Evolutionary conservation across 2,113 vertebrate genomes (phyloP).

Genomic region (Cyanoderma ruficeps): DNA sequence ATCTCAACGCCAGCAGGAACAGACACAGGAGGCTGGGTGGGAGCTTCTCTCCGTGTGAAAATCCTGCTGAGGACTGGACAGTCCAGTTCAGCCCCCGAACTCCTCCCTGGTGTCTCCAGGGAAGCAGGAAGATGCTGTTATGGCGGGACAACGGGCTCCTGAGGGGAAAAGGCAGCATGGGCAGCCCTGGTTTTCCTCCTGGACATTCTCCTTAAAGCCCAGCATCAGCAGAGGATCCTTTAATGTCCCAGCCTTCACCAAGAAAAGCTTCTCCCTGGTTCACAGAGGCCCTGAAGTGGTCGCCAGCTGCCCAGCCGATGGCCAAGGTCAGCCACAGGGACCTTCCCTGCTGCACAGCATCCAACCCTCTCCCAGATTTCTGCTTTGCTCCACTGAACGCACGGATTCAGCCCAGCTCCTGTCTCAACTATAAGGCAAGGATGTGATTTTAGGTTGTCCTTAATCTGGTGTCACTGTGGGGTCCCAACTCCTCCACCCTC

Average conservation of each 20-base stretch:
- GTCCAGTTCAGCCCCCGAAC: neutral
- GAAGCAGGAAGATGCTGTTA: neutral
- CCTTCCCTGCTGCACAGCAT: neutral
- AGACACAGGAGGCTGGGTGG: neutral
- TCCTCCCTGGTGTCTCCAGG: neutral
- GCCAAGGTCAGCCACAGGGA: neutral
- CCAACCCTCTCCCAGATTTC: neutral
- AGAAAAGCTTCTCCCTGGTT: neutral
- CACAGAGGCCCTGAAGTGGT: neutral
- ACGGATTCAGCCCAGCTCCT: neutral
- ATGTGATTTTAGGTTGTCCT: neutral
- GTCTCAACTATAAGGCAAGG: fast-evolving
- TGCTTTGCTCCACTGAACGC: neutral
- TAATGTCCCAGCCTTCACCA: neutral
- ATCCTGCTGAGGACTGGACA: neutral
- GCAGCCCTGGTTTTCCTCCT: neutral
- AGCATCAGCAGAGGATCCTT: neutral
- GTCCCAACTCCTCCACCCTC: neutral
- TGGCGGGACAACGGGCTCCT: fast-evolving
- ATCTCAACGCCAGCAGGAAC: neutral
- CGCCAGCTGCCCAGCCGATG: neutral
- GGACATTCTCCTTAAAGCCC: neutral
- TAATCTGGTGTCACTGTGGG: fast-evolving
- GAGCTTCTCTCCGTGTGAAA: neutral
- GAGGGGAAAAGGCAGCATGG: neutral